Conservation (phyloP, 2,888 invertebrate genomes). For the Drosophila incognita region DNA sequence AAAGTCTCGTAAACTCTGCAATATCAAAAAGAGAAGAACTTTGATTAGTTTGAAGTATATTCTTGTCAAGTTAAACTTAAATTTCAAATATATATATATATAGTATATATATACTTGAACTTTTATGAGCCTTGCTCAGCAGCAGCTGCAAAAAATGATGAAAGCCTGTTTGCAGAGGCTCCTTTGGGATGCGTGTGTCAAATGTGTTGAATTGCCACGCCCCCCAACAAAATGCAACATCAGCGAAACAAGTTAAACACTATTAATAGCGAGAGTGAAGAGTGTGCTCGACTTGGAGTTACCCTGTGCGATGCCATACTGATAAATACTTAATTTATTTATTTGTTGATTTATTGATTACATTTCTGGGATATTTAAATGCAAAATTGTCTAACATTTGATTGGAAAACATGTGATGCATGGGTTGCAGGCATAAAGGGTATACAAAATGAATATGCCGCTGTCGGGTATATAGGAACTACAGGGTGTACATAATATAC, state of each 20-base stretch:
- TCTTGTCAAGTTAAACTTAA: neutral
- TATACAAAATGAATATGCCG: neutral
- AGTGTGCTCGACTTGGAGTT: neutral
- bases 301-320: neutral
- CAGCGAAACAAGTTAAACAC: constrained; percentile 29
- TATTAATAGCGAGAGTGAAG: too few species aligned
- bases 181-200: constrained; percentile 10
- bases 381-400: too few species aligned
- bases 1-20: constrained; percentile 83
- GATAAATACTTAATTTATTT: neutral
- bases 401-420: too few species aligned
- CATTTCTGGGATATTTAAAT: too few species aligned
- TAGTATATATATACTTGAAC: too few species aligned
- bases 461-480: neutral
- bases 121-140: constrained; percentile 24
- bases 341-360: neutral
- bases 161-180: constrained; percentile 21
- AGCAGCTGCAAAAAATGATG: constrained; percentile 23
- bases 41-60: neutral
- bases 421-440: neutral
- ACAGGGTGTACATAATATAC: constrained; percentile 24
- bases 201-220: constrained; percentile 43
- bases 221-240: constrained; percentile 25
- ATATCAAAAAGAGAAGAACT: constrained; percentile 21
- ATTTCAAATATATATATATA: too few species aligned